A percentile compares a stretch with the other conserved stretches of the same genome.
These are phyloP conservation scores for Spheniscus mendiculus DNA, from an alignment of 2,113 vertebrate genomes.

Conservation along the genomic window DNA sequence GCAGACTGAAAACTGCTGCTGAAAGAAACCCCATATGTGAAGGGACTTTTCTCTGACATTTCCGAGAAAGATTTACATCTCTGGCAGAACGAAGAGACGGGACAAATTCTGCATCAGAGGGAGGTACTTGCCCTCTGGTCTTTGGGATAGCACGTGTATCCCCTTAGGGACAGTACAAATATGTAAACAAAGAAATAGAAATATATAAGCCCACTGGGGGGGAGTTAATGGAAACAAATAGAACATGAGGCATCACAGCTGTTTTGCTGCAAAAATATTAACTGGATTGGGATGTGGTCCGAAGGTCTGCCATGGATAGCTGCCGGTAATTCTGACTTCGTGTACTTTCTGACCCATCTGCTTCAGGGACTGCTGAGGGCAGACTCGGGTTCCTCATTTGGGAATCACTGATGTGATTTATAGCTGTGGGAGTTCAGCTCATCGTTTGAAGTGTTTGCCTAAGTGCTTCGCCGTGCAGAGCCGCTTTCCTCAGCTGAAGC, in stretches of 20 bases:
- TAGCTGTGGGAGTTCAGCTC: neutral
- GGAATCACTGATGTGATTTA: neutral
- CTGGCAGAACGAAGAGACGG: neutral
- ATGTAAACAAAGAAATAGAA: constrained; percentile 34
- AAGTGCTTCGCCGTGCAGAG: neutral
- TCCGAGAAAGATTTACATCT: neutral
- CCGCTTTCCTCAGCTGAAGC: neutral
- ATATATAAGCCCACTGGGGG: neutral
- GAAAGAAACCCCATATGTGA: neutral
- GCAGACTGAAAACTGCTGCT: neutral
- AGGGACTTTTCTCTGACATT: neutral
- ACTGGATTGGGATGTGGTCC: neutral
- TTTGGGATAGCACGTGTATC: neutral
- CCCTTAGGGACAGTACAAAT: neutral
- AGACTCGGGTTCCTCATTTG: neutral
- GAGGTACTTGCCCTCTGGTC: neutral
- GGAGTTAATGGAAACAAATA: constrained; percentile 42
- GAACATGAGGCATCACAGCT: neutral
- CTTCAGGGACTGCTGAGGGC: neutral
- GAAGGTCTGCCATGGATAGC: neutral
- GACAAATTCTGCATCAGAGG: neutral
- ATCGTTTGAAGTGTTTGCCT: neutral
- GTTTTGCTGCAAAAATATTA: neutral
- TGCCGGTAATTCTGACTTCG: neutral
- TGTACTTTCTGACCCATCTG: neutral